phyloP scores from a whole-genome alignment of 2,888 invertebrate species.

The Podabrus alpinus region DNA sequence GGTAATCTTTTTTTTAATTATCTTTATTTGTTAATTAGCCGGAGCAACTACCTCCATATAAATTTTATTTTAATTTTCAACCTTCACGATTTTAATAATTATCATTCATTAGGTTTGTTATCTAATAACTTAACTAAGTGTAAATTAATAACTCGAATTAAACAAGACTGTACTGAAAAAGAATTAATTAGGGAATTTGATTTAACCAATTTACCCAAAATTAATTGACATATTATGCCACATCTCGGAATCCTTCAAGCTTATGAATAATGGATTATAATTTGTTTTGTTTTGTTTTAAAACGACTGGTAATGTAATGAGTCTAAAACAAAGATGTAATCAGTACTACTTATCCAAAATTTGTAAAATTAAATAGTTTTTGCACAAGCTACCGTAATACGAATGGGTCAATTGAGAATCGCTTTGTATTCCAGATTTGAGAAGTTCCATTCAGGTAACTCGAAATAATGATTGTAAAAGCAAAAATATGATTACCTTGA shows the following conservation, averaged over 20 bases:
- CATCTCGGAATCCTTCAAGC: not conserved
- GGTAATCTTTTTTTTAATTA: not conserved
- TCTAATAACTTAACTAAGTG: not conserved
- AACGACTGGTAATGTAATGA: not conserved
- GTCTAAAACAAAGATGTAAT: not conserved
- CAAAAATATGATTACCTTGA: slow-evolving; percentile 29
- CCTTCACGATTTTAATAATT: not conserved
- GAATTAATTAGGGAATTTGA: not conserved
- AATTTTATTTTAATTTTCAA: not conserved
- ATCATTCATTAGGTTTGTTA: not conserved
- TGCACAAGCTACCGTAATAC: not conserved
- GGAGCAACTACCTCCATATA: not conserved
- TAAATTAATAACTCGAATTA: not conserved
- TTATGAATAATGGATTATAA: not conserved
- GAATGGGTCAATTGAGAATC: not conserved
- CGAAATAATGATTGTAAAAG: not conserved
- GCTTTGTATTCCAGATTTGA: not conserved
- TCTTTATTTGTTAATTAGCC: not conserved
- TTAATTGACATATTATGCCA: not conserved
- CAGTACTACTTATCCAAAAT: not conserved
- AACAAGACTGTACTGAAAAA: not conserved
- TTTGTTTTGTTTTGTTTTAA: not conserved
- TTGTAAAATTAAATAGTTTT: not conserved
- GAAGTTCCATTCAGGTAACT: not conserved
- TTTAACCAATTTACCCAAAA: not conserved